Percentiles rank a stretch among this genome's conserved stretches.
phyloP scores from a whole-genome alignment of 2,888 invertebrate genomes.

The Geotrupes spiniger region DNA sequence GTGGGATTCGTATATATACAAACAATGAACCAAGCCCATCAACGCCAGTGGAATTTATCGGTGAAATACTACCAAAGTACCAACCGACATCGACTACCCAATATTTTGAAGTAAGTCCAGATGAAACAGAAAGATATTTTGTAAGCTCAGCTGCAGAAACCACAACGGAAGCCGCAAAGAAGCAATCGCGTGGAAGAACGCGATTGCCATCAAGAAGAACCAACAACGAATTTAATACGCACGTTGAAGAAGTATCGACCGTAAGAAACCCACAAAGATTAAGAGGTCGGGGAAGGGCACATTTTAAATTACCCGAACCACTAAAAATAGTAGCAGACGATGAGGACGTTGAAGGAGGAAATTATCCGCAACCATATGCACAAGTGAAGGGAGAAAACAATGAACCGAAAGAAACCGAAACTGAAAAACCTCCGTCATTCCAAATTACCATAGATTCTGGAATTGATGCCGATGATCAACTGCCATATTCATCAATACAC shows the following conservation, averaged over 20 bases:
- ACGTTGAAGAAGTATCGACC: constrained; percentile 19
- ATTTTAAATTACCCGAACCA: constrained; percentile 50
- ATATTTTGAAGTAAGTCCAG: constrained; percentile 23
- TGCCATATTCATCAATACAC: constrained; percentile 56
- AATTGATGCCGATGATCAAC: constrained; percentile 51
- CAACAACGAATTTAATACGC: constrained; percentile 40
- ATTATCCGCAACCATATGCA: constrained; percentile 45
- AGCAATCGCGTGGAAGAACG: constrained; percentile 1
- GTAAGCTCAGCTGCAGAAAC: constrained; percentile 5
- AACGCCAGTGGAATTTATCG: constrained; percentile 38
- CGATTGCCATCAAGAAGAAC: constrained; percentile 7
- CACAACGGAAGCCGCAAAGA: constrained; percentile 12
- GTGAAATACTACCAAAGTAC: constrained; percentile 45
- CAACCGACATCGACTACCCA: constrained; percentile 26
- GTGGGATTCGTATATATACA: constrained; percentile 22
- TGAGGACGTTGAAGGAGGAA: constrained; percentile 52
- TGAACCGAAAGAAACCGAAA: constrained; percentile 19
- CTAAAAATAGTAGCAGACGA: constrained; percentile 31
- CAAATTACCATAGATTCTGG: constrained; percentile 46
- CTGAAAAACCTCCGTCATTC: constrained; percentile 46
- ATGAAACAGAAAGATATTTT: constrained; percentile 12
- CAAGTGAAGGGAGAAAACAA: constrained; percentile 31
- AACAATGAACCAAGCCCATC: constrained; percentile 21
- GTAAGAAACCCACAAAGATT: constrained; percentile 34
- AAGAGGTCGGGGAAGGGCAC: constrained; percentile 55